Evolutionary conservation across 2,797 vertebrate species (phyloP).

Genomic region (Sphaeramia orbicularis): DNA sequence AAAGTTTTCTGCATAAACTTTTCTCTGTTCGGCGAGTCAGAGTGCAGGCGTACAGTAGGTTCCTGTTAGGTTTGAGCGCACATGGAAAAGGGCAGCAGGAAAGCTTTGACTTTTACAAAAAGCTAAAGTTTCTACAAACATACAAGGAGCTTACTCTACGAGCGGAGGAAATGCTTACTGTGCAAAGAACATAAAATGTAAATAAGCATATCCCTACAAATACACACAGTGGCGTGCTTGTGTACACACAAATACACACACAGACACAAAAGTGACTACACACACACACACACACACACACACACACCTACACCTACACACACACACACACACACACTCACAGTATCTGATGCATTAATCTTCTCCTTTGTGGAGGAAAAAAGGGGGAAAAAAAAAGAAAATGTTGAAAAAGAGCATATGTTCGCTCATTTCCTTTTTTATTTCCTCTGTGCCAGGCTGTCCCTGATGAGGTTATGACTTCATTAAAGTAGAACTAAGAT

Average conservation of each 20-base stretch:
- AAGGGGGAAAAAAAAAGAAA: not conserved
- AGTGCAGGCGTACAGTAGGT: constrained; percentile 28
- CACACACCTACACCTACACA: not conserved
- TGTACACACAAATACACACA: not conserved
- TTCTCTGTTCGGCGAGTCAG: constrained; percentile 26
- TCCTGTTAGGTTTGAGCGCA: constrained; percentile 11
- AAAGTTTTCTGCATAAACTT: constrained; percentile 58
- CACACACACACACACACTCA: not conserved
- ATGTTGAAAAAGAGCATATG: constrained; percentile 33
- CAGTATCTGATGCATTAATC: constrained; percentile 32
- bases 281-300: not conserved
- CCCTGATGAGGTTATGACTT: constrained; percentile 65
- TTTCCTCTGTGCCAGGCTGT: constrained; percentile 40
- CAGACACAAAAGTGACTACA: not conserved
- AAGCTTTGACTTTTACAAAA: constrained; percentile 21
- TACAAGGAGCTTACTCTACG: constrained; percentile 18
- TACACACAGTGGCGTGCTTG: not conserved
- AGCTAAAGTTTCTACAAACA: constrained; percentile 30
- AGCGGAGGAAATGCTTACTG: constrained; percentile 26
- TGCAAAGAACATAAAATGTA: constrained; percentile 23
- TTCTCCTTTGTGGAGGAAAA: constrained; percentile 15
- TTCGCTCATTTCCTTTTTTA: constrained; percentile 36
- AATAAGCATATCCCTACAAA: constrained; percentile 27
- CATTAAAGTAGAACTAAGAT: constrained; percentile 69
- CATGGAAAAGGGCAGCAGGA: constrained; percentile 7